Evolutionary conservation across 2,888 invertebrate genomes (phyloP), one percentile per base, ranked within the genome.

Genomic region (Chrysolina haemoptera): DNA sequence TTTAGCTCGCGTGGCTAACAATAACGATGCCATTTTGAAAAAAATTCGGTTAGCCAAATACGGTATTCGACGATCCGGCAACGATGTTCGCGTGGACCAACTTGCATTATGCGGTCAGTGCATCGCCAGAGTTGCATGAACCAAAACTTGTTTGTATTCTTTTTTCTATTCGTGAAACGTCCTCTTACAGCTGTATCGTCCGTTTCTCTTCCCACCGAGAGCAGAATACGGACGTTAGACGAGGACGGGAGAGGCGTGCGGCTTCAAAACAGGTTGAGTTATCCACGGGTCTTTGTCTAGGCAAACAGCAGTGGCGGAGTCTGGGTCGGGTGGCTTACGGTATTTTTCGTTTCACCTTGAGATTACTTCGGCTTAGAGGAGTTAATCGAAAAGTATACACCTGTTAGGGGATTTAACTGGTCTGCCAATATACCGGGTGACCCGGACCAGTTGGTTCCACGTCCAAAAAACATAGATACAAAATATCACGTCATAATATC

Each of bases 21-120:
- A 35, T 35, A 35, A 35, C 35, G 35, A 35, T 35, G 35, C 3
- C 35, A 35, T 6, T 59, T 22, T n/a, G 14, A 22, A 59, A 59
- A 59, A 22, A 22, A 35, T 27, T 59, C 59, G 59, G n/a, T 59
- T 35, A 59, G 22, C 35, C 59, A 59, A 59, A 59, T 59, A 59
- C 16, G 59, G 22, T 35, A 71, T 53, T 43, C 18, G 16, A 66
- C 59, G 11, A 70, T 27, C 50, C 16, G 77, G 73, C 77, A 78
- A 78, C 75, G 16, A 0, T 41, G 78, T 48, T 90, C 89, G 90
- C 87, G 85, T 85, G 76, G 78, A 75, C 76, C 76, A 75, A 76
- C 71, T 86, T 88, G 85, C 86, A 85, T 87, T 86, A 88, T 86
- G 87, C 88, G 88, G 87, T 87, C 87, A 87, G 86, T 86, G 86